Conservation (phyloP, 53 echinoderm and acorn worm species). For the Hippasteria phrygiana region DNA sequence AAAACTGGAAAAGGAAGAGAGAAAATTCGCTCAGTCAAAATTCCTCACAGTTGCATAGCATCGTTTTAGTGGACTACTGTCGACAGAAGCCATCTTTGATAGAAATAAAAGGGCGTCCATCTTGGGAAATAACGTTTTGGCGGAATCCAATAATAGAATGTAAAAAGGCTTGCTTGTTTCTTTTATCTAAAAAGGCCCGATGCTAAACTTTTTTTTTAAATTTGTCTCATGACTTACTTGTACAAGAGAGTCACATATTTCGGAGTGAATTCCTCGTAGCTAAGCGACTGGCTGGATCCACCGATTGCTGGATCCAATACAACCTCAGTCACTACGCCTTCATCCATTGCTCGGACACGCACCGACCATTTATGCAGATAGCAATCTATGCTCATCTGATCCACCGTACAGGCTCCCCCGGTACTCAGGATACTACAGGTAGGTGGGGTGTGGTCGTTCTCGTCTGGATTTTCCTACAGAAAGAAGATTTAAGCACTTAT, state of each 20-base stretch:
- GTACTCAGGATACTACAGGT: slow-evolving; percentile 16
- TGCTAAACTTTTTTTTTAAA: too few relatives aligned
- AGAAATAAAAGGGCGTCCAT: too few relatives aligned
- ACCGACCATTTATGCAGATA: slow-evolving; percentile 22
- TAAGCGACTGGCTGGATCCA: background rate
- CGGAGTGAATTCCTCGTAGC: background rate
- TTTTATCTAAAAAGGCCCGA: too few relatives aligned
- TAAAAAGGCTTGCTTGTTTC: too few relatives aligned
- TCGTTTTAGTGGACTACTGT: too few relatives aligned
- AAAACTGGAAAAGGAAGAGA: too few relatives aligned
- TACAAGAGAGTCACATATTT: background rate
- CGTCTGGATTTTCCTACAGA: background rate
- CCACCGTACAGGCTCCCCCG: slow-evolving; percentile 15
- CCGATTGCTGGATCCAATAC: background rate
- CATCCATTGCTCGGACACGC: background rate
- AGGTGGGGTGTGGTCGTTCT: background rate
- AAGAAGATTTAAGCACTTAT: background rate
- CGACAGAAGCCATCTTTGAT: too few relatives aligned
- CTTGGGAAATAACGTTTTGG: too few relatives aligned
- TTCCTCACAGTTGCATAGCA: too few relatives aligned
- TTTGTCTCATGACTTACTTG: background rate
- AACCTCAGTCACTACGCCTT: background rate
- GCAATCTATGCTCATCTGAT: slow-evolving; percentile 26
- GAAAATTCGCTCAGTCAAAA: too few relatives aligned
- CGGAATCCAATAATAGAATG: too few relatives aligned